Conservation (phyloP, 2,888 invertebrate species). For the Thymelicus acteon region DNA sequence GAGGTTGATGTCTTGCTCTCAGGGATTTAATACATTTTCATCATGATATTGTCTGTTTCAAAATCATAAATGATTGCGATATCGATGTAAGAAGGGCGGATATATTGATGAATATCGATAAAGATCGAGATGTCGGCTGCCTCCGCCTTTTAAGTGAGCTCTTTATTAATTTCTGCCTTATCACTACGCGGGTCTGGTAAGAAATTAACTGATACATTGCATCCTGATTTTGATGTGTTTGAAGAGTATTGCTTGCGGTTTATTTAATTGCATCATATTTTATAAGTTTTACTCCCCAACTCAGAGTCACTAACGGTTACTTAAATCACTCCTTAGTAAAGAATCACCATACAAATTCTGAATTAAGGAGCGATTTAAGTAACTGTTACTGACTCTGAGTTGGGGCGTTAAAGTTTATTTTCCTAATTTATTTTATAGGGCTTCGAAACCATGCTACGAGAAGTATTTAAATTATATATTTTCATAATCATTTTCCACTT, state of each 20-base stretch:
- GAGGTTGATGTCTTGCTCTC: conserved; percentile 21
- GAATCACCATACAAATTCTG: too few relatives aligned
- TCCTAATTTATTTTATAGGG: too few relatives aligned
- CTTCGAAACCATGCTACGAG: too few relatives aligned
- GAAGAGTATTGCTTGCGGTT: not conserved
- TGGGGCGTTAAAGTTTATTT: too few relatives aligned
- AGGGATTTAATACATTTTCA: conserved; percentile 30
- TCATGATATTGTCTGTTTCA: conserved; percentile 33
- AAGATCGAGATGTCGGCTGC: conserved; percentile 35
- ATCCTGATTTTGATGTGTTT: conserved; percentile 20
- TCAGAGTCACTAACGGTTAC: too few relatives aligned
- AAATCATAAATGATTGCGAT: conserved; percentile 33
- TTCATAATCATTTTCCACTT: too few relatives aligned
- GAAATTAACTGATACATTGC: conserved; percentile 25
- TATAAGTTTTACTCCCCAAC: too few relatives aligned
- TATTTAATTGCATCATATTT: not conserved
- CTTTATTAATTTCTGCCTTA: conserved; percentile 37
- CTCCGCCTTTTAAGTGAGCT: conserved; percentile 30
- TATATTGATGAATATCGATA: conserved; percentile 42
- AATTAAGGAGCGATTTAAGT: too few relatives aligned
- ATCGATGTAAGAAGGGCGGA: conserved; percentile 33
- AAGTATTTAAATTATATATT: too few relatives aligned
- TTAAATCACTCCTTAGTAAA: too few relatives aligned
- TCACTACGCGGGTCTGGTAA: conserved; percentile 20
- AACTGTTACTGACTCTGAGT: too few relatives aligned